Conservation (phyloP, 2,797 vertebrate genomes). For the Falco novaeseelandiae region DNA sequence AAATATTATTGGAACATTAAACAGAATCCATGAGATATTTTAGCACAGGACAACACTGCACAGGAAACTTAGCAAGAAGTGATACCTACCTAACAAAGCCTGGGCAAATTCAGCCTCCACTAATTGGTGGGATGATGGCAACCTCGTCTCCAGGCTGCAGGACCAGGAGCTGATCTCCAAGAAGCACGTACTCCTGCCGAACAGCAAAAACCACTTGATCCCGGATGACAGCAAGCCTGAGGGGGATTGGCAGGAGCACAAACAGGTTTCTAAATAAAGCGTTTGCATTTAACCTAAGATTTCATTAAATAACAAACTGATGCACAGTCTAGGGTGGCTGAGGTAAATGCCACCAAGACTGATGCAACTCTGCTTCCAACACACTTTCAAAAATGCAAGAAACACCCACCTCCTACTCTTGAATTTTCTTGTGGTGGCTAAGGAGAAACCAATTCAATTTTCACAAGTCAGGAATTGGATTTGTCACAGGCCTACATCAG, state of each 20-base stretch:
- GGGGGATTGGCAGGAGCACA: background rate
- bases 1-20: background rate
- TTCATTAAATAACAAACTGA: background rate
- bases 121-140: slow-evolving; percentile 93
- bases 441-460: background rate
- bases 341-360: background rate
- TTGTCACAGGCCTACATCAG: background rate
- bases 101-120: slow-evolving; percentile 83
- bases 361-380: background rate
- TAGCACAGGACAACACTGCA: background rate
- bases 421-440: background rate
- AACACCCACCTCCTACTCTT: background rate
- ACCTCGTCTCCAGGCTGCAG: slow-evolving; percentile 89
- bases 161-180: slow-evolving; percentile 83
- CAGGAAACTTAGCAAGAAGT: background rate
- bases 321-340: background rate
- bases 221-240: slow-evolving; percentile 79
- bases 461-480: background rate
- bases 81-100: slow-evolving; percentile 29
- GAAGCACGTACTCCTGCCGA: slow-evolving; percentile 87
- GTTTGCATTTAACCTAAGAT: background rate
- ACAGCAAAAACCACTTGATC: slow-evolving; percentile 89
- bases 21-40: background rate
- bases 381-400: background rate
- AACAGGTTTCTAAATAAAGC: background rate